These are phyloP conservation scores for Parapsyche elsis DNA, from an alignment of 1,140 invertebrate species.

Conservation along the genomic window DNA sequence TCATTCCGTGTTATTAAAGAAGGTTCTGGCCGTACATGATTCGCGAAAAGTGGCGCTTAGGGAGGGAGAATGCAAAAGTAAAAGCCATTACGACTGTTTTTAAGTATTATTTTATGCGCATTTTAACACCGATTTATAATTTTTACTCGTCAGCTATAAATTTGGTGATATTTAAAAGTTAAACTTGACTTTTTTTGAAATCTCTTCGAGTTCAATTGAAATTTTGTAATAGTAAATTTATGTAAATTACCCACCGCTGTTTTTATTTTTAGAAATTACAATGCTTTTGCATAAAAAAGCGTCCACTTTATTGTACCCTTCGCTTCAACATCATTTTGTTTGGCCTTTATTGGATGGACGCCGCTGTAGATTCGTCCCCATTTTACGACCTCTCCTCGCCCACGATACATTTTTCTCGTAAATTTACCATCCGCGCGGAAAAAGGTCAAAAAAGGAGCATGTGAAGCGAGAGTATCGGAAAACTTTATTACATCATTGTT, in stretches of 20 bases:
- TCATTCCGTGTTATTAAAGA: constrained; percentile 15
- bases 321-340: background rate
- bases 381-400: constrained; percentile 36
- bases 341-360: constrained; percentile 6
- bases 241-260: no score
- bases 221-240: no score
- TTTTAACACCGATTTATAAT: constrained; percentile 14
- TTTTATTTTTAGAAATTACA: no score
- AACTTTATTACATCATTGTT: constrained; percentile 37
- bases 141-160: constrained; percentile 9
- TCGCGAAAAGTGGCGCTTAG: constrained; percentile 27
- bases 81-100: constrained; percentile 28
- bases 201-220: no score
- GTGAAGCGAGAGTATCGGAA: background rate
- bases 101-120: constrained; percentile 31
- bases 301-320: background rate
- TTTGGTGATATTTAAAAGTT: background rate
- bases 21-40: constrained; percentile 33
- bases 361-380: background rate
- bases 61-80: constrained; percentile 27
- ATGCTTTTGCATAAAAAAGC: background rate
- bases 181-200: no score
- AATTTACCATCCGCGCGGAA: constrained; percentile 34
- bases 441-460: constrained; percentile 10
- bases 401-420: constrained; percentile 34